Base-by-base conservation (phyloP, 2,797 vertebrate genomes). In the Tarsius wallacei region DNA sequence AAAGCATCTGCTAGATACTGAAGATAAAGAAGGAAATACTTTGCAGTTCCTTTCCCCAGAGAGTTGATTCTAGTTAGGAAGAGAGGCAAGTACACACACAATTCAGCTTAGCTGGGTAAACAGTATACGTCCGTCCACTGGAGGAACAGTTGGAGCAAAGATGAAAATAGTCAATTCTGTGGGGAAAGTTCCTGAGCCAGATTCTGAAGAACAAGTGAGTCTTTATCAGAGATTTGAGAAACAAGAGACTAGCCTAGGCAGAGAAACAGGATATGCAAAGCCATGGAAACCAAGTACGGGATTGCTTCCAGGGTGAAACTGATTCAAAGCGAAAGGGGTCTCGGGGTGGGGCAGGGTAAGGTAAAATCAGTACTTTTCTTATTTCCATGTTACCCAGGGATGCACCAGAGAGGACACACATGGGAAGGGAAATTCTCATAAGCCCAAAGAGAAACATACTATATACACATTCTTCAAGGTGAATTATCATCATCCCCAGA, bases 321-420 rank as follows among this genome's bases (percentile, higher is more conserved):
- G 33, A 88, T 13, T 78, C 26, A 9, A n/a, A 49, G 17, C 16
- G 7, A 22, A 47, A 68, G 63, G 42, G 31, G 14, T 24, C 10
- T 84, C 2, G 22, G 33, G 36, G 3, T 5, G 24, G 2, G 12
- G 15, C 5, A 4, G 15, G 4, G 26, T 47, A 28, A 66, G 66
- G 31, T 55, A 33, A 31, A 70, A 61, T 57, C 19, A n/a, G 33
- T 24, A 24, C 4, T 66, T 83, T 57, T 7, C 28, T 63, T 11
- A 64, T 66, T 76, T 64, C 55, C 83, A 61, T 10, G 33, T 16
- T 22, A 33, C 15, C 15, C 31, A 64, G 59, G 19, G 31, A 57
- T 2, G 19, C 36, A 15, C 0, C 22, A 24, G 59, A 70, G 51
- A 73, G 24, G 21, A 42, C 11, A 26, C 0, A 2, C 31, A 0